Conservation (phyloP, 2,113 vertebrate genomes). For the Collichthys lucidus region DNA sequence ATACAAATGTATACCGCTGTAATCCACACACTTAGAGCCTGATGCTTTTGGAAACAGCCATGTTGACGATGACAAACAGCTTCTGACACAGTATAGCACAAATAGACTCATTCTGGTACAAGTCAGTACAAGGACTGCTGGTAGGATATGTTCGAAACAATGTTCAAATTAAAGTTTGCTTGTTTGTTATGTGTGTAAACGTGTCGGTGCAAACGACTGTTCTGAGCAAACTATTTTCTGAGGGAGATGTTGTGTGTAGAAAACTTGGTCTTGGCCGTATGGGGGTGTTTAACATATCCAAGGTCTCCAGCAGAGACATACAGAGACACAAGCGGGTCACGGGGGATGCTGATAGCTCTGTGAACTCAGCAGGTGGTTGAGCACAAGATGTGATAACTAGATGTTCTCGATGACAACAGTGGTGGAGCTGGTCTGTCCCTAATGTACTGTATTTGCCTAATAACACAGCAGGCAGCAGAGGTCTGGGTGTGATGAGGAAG, state of each 20-base stretch:
- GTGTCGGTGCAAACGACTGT: slow-evolving; percentile 28
- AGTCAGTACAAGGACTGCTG: slow-evolving; percentile 38
- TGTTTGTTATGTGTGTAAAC: slow-evolving; percentile 6
- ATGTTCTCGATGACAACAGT: slow-evolving; percentile 79
- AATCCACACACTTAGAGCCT: slow-evolving; percentile 82
- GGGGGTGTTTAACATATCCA: slow-evolving; percentile 83
- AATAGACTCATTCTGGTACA: slow-evolving; percentile 28
- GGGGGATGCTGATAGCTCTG: slow-evolving; percentile 76
- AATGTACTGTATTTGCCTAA: slow-evolving; percentile 77
- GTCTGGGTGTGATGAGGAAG: slow-evolving; percentile 66
- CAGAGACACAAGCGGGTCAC: slow-evolving; percentile 74
- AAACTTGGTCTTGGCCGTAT: slow-evolving; percentile 68
- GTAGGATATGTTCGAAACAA: slow-evolving; percentile 34
- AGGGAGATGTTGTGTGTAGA: slow-evolving; percentile 48
- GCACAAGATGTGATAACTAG: slow-evolving; percentile 84
- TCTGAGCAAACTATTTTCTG: slow-evolving; percentile 60
- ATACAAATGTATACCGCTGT: slow-evolving; percentile 83
- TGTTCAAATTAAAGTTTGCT: slow-evolving; percentile 44
- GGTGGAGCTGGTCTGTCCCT: slow-evolving; percentile 69
- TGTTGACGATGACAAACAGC: slow-evolving; percentile 71
- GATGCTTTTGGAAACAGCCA: slow-evolving; percentile 72
- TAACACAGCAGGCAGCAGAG: slow-evolving; percentile 78
- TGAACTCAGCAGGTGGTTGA: slow-evolving; percentile 85
- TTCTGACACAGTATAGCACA: slow-evolving; percentile 48
- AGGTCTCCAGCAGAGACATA: slow-evolving; percentile 82